Evolutionary conservation across 2,113 vertebrate species (phyloP).

Genomic region (Pluvianellus socialis): DNA sequence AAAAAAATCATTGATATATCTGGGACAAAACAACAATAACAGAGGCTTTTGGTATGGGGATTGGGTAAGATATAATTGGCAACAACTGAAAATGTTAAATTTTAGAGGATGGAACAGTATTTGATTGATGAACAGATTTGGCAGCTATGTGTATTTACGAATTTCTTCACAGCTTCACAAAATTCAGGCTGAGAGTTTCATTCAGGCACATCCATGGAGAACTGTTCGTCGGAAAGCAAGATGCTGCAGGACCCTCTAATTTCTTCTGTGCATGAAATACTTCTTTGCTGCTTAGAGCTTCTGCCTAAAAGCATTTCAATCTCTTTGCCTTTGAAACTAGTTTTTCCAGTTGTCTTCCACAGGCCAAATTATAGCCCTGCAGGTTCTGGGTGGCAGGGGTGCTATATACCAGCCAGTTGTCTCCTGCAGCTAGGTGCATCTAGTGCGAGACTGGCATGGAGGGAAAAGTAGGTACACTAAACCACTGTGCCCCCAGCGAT

Average conservation of each 20-base stretch:
- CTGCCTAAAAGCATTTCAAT: not conserved
- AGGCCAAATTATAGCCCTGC: not conserved
- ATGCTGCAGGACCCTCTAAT: rapidly evolving
- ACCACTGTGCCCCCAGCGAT: not conserved
- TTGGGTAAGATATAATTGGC: not conserved
- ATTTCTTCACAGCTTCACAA: not conserved
- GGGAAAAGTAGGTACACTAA: not conserved
- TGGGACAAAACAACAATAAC: not conserved
- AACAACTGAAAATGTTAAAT: not conserved
- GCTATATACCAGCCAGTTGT: rapidly evolving
- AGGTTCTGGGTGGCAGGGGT: not conserved
- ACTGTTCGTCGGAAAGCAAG: not conserved
- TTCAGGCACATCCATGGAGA: not conserved
- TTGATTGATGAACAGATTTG: not conserved
- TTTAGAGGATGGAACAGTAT: not conserved
- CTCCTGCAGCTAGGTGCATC: not conserved
- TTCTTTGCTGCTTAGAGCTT: not conserved
- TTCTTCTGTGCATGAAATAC: not conserved
- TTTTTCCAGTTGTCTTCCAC: not conserved
- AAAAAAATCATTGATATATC: not conserved
- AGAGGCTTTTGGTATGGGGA: not conserved
- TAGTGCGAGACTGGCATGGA: rapidly evolving
- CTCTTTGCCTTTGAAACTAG: not conserved
- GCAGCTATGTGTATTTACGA: not conserved
- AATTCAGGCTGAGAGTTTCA: not conserved